Evolutionary conservation across 2,888 invertebrate species (phyloP), one percentile per base, ranked within the genome.

Genomic region (Cacoxenus indagator): DNA sequence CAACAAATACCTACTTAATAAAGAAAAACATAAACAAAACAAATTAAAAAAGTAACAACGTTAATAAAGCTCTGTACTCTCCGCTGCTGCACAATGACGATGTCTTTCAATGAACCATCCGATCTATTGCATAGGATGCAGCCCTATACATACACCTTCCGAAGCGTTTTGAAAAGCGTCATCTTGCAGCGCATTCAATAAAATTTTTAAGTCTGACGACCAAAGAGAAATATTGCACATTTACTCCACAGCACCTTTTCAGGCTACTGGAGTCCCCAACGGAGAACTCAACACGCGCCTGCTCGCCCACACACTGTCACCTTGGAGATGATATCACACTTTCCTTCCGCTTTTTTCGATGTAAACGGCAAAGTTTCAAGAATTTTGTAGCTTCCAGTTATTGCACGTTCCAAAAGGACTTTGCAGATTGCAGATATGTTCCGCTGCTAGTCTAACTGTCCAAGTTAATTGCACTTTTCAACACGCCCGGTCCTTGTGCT

Each of bases 401-500:
- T 71, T 71, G 71, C 71, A 71, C 71, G 57, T 61, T 14, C 19
- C 26, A 5, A 4, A 43, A 29, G n/a, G 22, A 61, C 66, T 46
- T 51, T 67, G 37, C 62, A 46, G 11, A 27, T 24, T 43, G 62
- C 43, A 6, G 14, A 64, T 22, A 46, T 2, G 48, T 14, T n/a
- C 19, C 11, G 59, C 37, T 22, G 29, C 19, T 17, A n/a, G 31
- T 31, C 22, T 55, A 14, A 22, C 4, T 17, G 17, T 45, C 68
- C 51, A 59, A 61, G 57, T 66, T 68, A 59, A 82, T 82, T 82
- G 82, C 82, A 82, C 82, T 78, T 74, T 74, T 68, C 65, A 67
- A 72, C 72, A 78, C 76, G 77, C 82, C 82, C 82, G 79, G 78
- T 75, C 75, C 75, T n/a, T n/a, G n/a, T 76, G 75, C 65, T 59